Evolutionary conservation across 1,140 invertebrate genomes (phyloP), one percentile per base, ranked within the genome.

Genomic region (Centruroides sculpturatus): DNA sequence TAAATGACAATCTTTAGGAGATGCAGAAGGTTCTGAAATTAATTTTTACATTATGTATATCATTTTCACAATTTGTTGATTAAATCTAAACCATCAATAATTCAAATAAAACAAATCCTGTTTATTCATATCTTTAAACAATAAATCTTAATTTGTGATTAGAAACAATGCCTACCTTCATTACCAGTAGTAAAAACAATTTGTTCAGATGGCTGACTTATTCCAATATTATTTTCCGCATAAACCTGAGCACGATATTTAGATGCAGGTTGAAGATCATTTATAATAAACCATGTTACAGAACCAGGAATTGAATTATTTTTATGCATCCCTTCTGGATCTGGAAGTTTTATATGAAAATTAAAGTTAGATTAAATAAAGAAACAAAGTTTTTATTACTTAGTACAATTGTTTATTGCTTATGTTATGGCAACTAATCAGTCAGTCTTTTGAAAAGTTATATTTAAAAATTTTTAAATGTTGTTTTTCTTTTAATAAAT

Each of bases 1-100:
- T 3, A 94, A 87, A 69, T 86, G 83, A 5, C 94, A 83, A 61
- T 74, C 68, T 11, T 67, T 65, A 13, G 78, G 77, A 11, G 77
- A 69, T 8, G 72, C 74, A 60, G 83, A 60, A 10, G 65, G 65
- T 35, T 66, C 65, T 66, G 51, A 59, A 55, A 47, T 23, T 34
- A 60, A 11, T 53, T 36, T 34, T 41, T 3, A 49, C 41, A 51
- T 36, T 41, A 51, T 59, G 8, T 59, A 51, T 51, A 35, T 51
- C 7, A 35, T 35, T 35, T 51, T 23, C 23, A 23, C 1, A 23
- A 23, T 23, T 23, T 23, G 23, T 23, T 23, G 23, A 23, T 23
- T 23, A 23, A 23, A 23, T 23, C 23, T 23, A 23, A 23, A 23
- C 23, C 23, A 23, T 23, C 23, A 23, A 23, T 23, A 23, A 23